Base-by-base conservation (phyloP, 2,888 invertebrate genomes). In the Agonopterix subpropinquella region DNA sequence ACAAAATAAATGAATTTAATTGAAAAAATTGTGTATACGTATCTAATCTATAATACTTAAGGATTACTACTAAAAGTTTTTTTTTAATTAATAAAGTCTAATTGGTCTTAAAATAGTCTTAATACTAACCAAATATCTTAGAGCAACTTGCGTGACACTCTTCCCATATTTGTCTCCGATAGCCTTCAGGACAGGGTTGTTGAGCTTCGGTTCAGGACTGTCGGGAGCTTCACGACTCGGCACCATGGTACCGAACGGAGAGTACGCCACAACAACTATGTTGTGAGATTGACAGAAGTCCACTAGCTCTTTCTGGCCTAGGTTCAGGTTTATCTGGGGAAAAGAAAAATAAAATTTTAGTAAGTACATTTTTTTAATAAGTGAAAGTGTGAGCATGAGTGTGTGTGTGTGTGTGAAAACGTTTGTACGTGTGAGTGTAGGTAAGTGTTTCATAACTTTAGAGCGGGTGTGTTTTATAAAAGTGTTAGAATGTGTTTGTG, bases 81-180 rank as follows among this genome's bases (percentile, higher is more conserved):
- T n/a, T n/a, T n/a, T n/a, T n/a, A n/a, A n/a, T n/a, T n/a, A n/a
- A n/a, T n/a, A n/a, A 37, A 37, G 37, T 9, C 37, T 37, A 37
- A 37, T 10, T 37, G 2, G 37, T 9, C 37, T 10, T 10, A 37
- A n/a, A 7, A 10, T 4, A 37, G n/a, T n/a, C 37, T 39, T n/a
- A 42, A 11, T 11, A 49, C 65, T 75, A 71, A 92, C 92, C 85
- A 92, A 76, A 72, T 91, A 92, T 67, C 92, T 86, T 15, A 92
- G 66, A 0, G 90, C 82, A 28, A 93, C 72, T 76, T 94, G 94
- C 0, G 91, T 89, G 0, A 91, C 81, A 0, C 91, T 90, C 73
- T 93, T 94, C 0, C 86, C 86, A 53, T 93, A 87, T 54, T 93
- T 93, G 47, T 89, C 77, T 0, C 84, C 91, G 3, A 94, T 89